These are phyloP conservation scores for Aplysia californica DNA, from an alignment of 1,140 invertebrate species.

Conservation along the genomic window DNA sequence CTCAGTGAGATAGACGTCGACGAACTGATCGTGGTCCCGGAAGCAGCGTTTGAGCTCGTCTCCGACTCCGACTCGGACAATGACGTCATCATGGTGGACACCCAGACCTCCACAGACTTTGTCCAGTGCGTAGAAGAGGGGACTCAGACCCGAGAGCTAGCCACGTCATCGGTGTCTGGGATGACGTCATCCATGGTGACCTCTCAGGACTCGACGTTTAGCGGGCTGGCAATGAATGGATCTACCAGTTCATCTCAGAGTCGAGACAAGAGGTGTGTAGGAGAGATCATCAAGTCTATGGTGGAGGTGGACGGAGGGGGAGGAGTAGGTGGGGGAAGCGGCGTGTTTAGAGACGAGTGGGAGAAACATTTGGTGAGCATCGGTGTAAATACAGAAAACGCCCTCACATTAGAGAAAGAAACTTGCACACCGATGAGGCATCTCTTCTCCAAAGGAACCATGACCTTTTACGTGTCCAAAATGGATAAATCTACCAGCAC, in stretches of 20 bases:
- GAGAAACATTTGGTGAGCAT: slow-evolving; percentile 41
- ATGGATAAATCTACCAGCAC: slow-evolving; percentile 59
- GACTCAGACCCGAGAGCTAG: slow-evolving; percentile 44
- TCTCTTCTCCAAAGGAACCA: slow-evolving; percentile 54
- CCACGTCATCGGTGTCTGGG: not conserved
- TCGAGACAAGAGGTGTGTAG: not conserved
- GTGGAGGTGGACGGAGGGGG: slow-evolving; percentile 5
- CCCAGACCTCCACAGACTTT: slow-evolving; percentile 43
- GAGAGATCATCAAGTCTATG: slow-evolving; percentile 18
- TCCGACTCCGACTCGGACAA: slow-evolving; percentile 36
- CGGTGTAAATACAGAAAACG: slow-evolving; percentile 52
- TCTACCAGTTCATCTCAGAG: no score
- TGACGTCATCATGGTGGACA: slow-evolving; percentile 53
- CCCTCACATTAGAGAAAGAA: slow-evolving; percentile 58
- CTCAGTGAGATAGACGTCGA: slow-evolving; percentile 61
- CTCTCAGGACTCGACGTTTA: not conserved
- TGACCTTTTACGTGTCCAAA: slow-evolving; percentile 55
- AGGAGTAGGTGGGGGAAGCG: no score
- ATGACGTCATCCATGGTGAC: not conserved
- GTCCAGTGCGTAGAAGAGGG: slow-evolving; percentile 41
- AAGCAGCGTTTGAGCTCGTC: slow-evolving; percentile 51
- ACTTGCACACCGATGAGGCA: slow-evolving; percentile 53
- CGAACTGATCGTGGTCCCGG: slow-evolving; percentile 57
- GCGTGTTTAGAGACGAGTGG: no score
- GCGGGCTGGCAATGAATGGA: no score